These are phyloP conservation scores for Caenorhabditis sinica DNA, from an alignment of 2,888 invertebrate species.

Conservation along the genomic window DNA sequence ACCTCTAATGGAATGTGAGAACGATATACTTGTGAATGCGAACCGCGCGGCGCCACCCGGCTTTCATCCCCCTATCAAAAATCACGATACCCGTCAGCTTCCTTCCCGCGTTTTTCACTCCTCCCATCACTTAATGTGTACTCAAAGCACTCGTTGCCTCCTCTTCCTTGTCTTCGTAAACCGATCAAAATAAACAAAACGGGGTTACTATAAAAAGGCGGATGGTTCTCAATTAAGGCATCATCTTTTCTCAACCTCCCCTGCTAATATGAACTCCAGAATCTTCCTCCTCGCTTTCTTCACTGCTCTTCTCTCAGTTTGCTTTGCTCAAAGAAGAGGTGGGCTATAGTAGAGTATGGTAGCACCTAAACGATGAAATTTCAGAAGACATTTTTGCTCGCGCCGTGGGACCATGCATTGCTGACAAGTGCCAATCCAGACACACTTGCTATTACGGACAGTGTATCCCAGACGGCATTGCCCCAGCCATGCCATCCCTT, in stretches of 20 bases:
- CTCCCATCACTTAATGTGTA: constrained; percentile 51
- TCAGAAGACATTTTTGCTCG: constrained; percentile 69
- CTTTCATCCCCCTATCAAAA: constrained; percentile 43
- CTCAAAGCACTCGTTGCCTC: constrained; percentile 56
- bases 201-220: constrained; percentile 41
- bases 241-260: background rate
- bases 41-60: background rate
- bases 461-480: constrained; percentile 71
- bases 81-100: constrained; percentile 48
- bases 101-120: constrained; percentile 16
- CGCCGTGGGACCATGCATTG: constrained; percentile 75
- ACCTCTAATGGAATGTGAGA: constrained; percentile 35
- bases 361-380: background rate
- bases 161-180: constrained; percentile 63
- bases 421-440: constrained; percentile 68
- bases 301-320: constrained; percentile 43
- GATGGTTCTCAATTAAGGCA: constrained; percentile 26
- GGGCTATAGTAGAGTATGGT: background rate
- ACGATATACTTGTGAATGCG: constrained; percentile 38
- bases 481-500: constrained; percentile 70
- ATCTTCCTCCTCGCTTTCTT: constrained; percentile 35
- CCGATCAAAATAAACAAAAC: constrained; percentile 63
- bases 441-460: constrained; percentile 73
- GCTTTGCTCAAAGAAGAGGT: constrained; percentile 47
- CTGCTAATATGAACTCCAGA: constrained; percentile 46